phyloP scores from a whole-genome alignment of 2,888 invertebrate genomes.

The Lingula anatina region DNA sequence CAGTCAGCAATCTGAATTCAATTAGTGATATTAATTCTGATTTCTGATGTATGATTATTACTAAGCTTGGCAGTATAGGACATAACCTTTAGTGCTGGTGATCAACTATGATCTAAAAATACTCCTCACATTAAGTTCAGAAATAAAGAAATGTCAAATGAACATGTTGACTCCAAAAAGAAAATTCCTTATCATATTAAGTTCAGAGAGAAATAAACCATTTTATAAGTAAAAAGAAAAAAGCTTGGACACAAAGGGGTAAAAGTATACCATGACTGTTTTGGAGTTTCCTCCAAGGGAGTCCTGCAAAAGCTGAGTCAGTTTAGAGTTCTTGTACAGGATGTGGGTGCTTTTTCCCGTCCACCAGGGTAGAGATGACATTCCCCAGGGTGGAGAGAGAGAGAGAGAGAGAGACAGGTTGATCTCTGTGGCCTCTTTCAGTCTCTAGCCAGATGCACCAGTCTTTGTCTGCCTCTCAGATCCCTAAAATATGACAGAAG shows the following conservation, averaged over 20 bases:
- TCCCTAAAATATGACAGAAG: too few relatives aligned
- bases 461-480: slow-evolving; percentile 97
- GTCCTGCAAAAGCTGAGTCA: slow-evolving; percentile 82
- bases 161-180: too few relatives aligned
- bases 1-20: slow-evolving; percentile 87
- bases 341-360: slow-evolving; percentile 96
- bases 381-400: slow-evolving; percentile 96
- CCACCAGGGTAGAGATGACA: slow-evolving; percentile 95
- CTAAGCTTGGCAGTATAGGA: too few relatives aligned
- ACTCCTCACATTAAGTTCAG: too few relatives aligned
- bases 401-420: too few relatives aligned
- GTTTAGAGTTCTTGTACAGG: slow-evolving; percentile 95
- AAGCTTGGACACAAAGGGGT: too few relatives aligned
- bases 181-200: background rate
- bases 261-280: slow-evolving; percentile 54
- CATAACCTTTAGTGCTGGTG: too few relatives aligned
- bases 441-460: slow-evolving; percentile 83
- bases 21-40: too few relatives aligned
- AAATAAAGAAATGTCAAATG: too few relatives aligned
- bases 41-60: too few relatives aligned
- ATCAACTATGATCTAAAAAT: too few relatives aligned
- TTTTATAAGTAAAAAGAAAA: background rate
- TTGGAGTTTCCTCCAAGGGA: slow-evolving; percentile 86
- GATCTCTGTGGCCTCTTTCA: slow-evolving; percentile 96
- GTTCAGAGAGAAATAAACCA: background rate